Percentiles rank a stretch among this genome's conserved stretches.
Conservation (phyloP, 1,140 invertebrate genomes). For the Acarapis woodi region DNA sequence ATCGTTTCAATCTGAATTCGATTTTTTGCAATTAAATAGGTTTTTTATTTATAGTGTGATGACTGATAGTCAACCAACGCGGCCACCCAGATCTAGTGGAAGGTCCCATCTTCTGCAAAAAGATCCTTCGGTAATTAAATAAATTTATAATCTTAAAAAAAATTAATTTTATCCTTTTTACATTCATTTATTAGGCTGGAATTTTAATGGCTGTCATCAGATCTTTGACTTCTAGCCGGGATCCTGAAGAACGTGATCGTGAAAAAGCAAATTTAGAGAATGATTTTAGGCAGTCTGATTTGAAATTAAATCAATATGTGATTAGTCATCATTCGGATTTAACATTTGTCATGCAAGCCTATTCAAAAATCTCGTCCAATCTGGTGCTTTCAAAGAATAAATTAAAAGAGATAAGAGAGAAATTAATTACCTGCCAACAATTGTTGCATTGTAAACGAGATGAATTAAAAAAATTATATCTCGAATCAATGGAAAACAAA, state of each 20-base stretch:
- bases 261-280: constrained; percentile 76
- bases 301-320: constrained; percentile 54
- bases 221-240: constrained; percentile 51
- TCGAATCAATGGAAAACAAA: constrained; percentile 71
- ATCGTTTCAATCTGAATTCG: too few species aligned
- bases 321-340: constrained; percentile 59
- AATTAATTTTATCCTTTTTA: constrained; percentile 14
- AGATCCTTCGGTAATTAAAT: too few species aligned
- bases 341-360: constrained; percentile 54
- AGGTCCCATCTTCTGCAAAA: background rate
- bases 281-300: constrained; percentile 68
- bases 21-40: too few species aligned
- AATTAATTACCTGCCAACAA: constrained; percentile 60
- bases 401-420: constrained; percentile 53
- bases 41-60: too few species aligned
- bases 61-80: too few species aligned
- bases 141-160: too few species aligned
- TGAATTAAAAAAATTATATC: constrained; percentile 68
- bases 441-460: constrained; percentile 64
- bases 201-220: constrained; percentile 72
- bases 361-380: constrained; percentile 41
- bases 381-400: constrained; percentile 37
- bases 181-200: too few species aligned
- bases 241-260: constrained; percentile 70
- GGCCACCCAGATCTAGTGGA: background rate